Conservation (phyloP, 2,888 invertebrate genomes). For the Acleris literana region DNA sequence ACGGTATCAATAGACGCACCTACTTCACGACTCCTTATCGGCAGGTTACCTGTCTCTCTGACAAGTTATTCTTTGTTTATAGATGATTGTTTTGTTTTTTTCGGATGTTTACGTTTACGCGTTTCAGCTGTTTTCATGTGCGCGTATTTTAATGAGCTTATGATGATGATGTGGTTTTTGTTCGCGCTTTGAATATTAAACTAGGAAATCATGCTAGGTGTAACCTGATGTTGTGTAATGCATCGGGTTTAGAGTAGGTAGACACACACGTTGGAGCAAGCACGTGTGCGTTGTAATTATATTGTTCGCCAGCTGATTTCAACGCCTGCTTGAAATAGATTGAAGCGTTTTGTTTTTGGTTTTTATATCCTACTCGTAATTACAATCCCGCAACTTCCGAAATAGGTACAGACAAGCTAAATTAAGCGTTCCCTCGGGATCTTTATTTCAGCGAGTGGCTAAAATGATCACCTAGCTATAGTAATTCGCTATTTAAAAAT, state of each 20-base stretch:
- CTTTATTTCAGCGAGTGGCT: too few relatives aligned
- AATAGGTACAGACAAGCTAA: too few relatives aligned
- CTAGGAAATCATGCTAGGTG: conserved; percentile 13
- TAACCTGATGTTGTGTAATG: conserved; percentile 8
- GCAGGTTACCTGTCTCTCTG: conserved; percentile 22
- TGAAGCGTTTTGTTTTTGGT: neutral
- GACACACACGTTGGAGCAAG: neutral
- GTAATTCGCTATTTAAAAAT: too few relatives aligned
- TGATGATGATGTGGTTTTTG: neutral
- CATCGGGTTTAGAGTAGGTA: neutral
- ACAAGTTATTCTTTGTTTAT: conserved; percentile 26
- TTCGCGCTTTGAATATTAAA: neutral
- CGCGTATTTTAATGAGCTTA: neutral
- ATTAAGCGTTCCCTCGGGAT: too few relatives aligned
- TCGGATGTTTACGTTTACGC: conserved; percentile 10
- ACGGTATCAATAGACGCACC: conserved; percentile 33
- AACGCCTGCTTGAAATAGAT: conserved; percentile 29
- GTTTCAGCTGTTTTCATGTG: too few relatives aligned
- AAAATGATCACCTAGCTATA: too few relatives aligned
- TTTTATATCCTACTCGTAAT: too few relatives aligned
- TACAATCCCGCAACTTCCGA: too few relatives aligned
- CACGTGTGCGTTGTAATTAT: conserved; percentile 27
- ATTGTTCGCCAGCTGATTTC: conserved; percentile 28
- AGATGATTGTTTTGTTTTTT: conserved; percentile 21
- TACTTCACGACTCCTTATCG: conserved; percentile 19